Conservation (phyloP, 2,797 vertebrate genomes). For the Paratrypauchen microcephalus region DNA sequence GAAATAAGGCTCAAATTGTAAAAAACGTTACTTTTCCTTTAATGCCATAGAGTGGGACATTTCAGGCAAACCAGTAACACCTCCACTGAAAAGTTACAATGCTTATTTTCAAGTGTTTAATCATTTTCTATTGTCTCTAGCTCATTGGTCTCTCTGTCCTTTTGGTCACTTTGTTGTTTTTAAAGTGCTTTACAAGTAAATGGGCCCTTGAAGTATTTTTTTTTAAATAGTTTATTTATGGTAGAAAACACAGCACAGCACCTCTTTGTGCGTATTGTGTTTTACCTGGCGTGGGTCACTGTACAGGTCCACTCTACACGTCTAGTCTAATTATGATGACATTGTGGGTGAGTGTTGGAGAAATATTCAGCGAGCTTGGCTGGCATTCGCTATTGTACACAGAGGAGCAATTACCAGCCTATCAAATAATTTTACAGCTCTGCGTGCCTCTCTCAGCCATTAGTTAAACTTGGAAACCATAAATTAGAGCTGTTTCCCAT, state of each 20-base stretch:
- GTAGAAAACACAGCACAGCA: background rate
- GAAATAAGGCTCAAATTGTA: too few species aligned
- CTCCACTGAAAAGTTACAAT: too few species aligned
- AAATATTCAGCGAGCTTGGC: constrained; percentile 67
- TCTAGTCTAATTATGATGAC: constrained; percentile 68
- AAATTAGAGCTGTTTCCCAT: constrained; percentile 38
- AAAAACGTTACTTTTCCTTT: too few species aligned
- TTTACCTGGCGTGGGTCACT: constrained; percentile 14
- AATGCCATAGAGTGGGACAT: too few species aligned
- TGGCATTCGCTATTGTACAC: constrained; percentile 35
- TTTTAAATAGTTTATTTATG: background rate
- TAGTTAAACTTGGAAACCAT: constrained; percentile 14
- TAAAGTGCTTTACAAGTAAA: too few species aligned
- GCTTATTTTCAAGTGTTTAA: too few species aligned
- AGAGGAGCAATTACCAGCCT: constrained; percentile 63
- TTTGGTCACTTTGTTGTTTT: too few species aligned
- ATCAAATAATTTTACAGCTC: constrained; percentile 57
- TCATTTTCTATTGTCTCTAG: too few species aligned
- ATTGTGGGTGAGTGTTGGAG: constrained; percentile 58
- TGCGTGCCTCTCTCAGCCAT: constrained; percentile 20
- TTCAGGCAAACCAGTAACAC: too few species aligned
- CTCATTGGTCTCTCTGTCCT: too few species aligned
- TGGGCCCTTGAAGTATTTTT: too few species aligned
- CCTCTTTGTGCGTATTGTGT: constrained; percentile 28
- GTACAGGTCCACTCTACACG: constrained; percentile 53